Percentiles rank a stretch among this genome's conserved stretches.
Conservation (phyloP, 64 coral and sea anemone species). For the Platygyra sinensis region DNA sequence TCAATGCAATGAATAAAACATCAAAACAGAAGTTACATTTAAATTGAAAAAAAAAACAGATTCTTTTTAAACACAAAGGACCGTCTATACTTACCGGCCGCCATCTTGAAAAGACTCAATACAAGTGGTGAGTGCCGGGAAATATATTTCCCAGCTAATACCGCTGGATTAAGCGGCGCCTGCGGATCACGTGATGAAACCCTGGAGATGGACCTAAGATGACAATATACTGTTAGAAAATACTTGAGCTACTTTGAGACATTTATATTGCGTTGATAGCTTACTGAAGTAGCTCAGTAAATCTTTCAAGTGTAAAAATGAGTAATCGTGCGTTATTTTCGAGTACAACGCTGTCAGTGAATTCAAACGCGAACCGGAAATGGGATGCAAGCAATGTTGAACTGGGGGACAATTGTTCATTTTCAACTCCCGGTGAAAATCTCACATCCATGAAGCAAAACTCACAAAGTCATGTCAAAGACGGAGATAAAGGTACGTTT, state of each 20-base stretch:
- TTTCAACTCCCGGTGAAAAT: not conserved
- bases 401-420: not conserved
- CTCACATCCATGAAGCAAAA: not conserved
- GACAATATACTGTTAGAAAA: not conserved
- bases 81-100: constrained; percentile 19
- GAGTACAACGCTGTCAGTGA: not conserved
- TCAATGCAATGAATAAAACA: too few species aligned
- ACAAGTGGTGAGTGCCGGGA: not conserved
- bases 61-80: not conserved
- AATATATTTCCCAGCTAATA: not conserved
- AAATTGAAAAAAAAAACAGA: not conserved
- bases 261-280: not conserved
- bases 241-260: not conserved
- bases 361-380: not conserved
- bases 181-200: not conserved
- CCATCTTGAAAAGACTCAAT: not conserved
- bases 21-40: too few species aligned
- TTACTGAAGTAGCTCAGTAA: not conserved
- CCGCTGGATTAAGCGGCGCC: not conserved
- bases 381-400: not conserved
- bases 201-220: too few species aligned
- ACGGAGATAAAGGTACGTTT: not conserved
- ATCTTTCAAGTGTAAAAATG: not conserved
- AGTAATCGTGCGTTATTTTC: not conserved
- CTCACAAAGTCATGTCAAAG: not conserved